A percentile compares a stretch with the other conserved stretches of the same genome.
phyloP scores from a whole-genome alignment of 2,113 vertebrate genomes.

The Phaethon lepturus region DNA sequence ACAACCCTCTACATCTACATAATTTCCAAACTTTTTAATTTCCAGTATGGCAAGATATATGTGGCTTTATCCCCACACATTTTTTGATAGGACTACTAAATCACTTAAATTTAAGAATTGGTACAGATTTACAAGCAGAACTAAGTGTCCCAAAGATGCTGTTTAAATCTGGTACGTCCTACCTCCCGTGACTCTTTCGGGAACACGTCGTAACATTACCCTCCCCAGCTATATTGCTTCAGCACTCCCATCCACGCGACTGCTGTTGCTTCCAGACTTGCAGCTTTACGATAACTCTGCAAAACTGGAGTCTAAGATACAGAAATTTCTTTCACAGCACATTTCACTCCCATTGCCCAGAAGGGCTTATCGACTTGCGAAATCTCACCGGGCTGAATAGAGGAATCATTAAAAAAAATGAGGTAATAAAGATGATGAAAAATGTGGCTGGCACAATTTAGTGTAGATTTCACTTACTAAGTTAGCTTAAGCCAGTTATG shows the following conservation, averaged over 20 bases:
- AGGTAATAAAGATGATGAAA: not conserved
- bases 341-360: not conserved
- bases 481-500: not conserved
- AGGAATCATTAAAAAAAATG: not conserved
- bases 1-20: not conserved
- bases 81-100: not conserved
- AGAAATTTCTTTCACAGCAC: not conserved
- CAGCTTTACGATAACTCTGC: not conserved
- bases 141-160: not conserved
- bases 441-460: not conserved
- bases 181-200: not conserved
- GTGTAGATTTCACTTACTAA: not conserved
- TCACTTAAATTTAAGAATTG: not conserved
- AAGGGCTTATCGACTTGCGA: not conserved
- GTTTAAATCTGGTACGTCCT: not conserved
- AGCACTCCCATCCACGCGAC: not conserved
- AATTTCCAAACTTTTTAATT: not conserved
- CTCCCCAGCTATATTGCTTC: not conserved
- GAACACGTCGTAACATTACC: rapidly evolving
- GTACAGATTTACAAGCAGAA: not conserved
- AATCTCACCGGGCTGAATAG: not conserved
- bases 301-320: not conserved
- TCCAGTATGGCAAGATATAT: not conserved
- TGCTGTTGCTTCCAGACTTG: not conserved
- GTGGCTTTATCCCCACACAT: not conserved